Evolutionary conservation across 2,888 invertebrate genomes (phyloP).

Genomic region (Vesta saturnalis): DNA sequence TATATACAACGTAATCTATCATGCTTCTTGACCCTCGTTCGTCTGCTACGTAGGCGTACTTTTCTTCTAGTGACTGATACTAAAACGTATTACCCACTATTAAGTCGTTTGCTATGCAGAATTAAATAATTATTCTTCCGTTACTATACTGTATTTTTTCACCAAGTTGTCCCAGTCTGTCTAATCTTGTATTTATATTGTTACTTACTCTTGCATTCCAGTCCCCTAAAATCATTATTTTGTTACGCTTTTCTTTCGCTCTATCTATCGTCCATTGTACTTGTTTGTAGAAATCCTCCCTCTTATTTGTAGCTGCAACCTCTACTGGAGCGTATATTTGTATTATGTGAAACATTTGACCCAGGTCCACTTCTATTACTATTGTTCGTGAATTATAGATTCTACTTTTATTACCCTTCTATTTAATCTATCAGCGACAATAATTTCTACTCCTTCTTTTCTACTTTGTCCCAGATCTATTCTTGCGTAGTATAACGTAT

Average conservation of each 20-base stretch:
- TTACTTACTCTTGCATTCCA: too few species aligned
- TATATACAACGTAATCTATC: background rate
- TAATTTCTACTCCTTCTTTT: background rate
- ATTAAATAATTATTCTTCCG: background rate
- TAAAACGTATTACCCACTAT: background rate
- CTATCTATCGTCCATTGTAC: too few species aligned
- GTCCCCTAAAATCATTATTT: too few species aligned
- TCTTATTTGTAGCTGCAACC: too few species aligned
- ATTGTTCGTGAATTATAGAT: background rate
- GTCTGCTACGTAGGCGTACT: background rate
- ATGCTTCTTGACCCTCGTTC: background rate
- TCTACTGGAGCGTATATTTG: too few species aligned
- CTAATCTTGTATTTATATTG: too few species aligned
- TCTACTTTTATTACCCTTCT: background rate
- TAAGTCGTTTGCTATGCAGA: background rate
- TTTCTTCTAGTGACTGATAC: background rate
- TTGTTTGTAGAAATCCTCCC: too few species aligned
- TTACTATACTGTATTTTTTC: background rate
- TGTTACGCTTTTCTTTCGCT: too few species aligned
- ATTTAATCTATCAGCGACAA: background rate
- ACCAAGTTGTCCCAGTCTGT: too few species aligned
- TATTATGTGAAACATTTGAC: too few species aligned
- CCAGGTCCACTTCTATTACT: background rate
- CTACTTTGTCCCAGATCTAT: conserved; percentile 8
- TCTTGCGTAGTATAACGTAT: conserved; percentile 4